Base-by-base conservation (phyloP, 2,113 vertebrate genomes). In the Promerops cafer region DNA sequence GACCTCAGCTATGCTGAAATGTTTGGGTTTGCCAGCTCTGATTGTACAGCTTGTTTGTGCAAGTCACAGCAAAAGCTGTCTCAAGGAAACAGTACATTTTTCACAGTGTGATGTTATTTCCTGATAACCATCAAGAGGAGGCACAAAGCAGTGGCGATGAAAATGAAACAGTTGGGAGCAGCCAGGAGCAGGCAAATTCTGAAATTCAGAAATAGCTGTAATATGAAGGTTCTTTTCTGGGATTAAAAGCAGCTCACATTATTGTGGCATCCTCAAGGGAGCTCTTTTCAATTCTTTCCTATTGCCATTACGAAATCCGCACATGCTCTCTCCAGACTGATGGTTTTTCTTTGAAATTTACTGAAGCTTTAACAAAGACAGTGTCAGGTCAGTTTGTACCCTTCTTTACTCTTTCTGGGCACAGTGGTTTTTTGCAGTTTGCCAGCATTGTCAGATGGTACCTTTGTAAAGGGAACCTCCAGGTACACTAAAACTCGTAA, bases 11-110 rank as follows among this genome's bases (percentile, higher is more conserved):
- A 7, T 68, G 83, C 64, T 81, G 80, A 96, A 94, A 52, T 54
- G 75, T 83, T 95, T 89, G 53, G 37, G 4, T 94, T 89, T 91
- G 82, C 85, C 82, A 94, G 85, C 57, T 72, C 56, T 87, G 85
- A 83, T 82, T 95, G 72, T 87, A 44, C 61, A 57, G 81, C 87
- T 89, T 93, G 74, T 85, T 93, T 76, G 84, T 96, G 78, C 94
- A 96, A 93, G 91, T 87, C 66, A 83, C 78, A 85, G 87, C 94
- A 94, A 72, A 94, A 87, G 3, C 74, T 80, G 66, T 26, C 66
- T 77, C 9, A 11, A 52, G 56, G 77, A 94, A 87, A 69, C 16
- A 84, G 47, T 39, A 19, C n/a, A 45, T 56, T 40, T 61, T 94
- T 87, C 74, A 64, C 0, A 59, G 56, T 42, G 39, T 75, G 83